Evolutionary conservation across 2,888 invertebrate genomes (phyloP).

Genomic region (Zeuzera pyrina): DNA sequence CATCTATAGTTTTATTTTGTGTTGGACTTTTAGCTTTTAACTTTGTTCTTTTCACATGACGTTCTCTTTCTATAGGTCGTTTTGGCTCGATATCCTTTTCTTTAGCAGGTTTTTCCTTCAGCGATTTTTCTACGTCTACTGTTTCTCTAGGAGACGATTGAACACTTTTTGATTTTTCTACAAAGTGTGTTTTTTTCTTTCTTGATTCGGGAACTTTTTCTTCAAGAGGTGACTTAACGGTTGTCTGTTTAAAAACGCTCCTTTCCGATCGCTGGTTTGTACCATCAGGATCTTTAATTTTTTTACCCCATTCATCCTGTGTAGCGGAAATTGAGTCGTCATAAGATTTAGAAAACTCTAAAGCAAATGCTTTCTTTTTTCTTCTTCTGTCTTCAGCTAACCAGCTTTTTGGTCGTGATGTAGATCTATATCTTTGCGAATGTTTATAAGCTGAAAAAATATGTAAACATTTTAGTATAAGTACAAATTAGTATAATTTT

Average conservation of each 20-base stretch:
- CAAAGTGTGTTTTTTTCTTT: constrained; percentile 65
- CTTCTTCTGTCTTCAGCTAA: constrained; percentile 80
- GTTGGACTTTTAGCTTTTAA: constrained; percentile 65
- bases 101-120: constrained; percentile 51
- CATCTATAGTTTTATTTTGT: constrained; percentile 48
- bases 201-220: constrained; percentile 47
- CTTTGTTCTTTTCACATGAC: constrained; percentile 63
- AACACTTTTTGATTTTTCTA: constrained; percentile 56
- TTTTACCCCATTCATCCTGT: constrained; percentile 61
- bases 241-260: constrained; percentile 35
- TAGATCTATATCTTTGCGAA: constrained; percentile 61
- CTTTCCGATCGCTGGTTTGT: constrained; percentile 44
- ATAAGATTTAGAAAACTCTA: constrained; percentile 79
- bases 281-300: constrained; percentile 40
- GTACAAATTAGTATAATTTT: neutral
- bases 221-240: constrained; percentile 47
- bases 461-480: constrained; percentile 3
- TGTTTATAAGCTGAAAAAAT: constrained; percentile 57
- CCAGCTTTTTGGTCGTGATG: constrained; percentile 67
- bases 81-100: constrained; percentile 52
- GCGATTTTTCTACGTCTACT: constrained; percentile 48
- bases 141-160: constrained; percentile 57
- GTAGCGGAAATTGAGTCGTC: constrained; percentile 69
- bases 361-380: constrained; percentile 82
- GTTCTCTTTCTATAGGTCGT: constrained; percentile 55